These are phyloP conservation scores for human (Homo sapiens) DNA, from an alignment of 2,113 vertebrate genomes.

Conservation along the genomic window DNA sequence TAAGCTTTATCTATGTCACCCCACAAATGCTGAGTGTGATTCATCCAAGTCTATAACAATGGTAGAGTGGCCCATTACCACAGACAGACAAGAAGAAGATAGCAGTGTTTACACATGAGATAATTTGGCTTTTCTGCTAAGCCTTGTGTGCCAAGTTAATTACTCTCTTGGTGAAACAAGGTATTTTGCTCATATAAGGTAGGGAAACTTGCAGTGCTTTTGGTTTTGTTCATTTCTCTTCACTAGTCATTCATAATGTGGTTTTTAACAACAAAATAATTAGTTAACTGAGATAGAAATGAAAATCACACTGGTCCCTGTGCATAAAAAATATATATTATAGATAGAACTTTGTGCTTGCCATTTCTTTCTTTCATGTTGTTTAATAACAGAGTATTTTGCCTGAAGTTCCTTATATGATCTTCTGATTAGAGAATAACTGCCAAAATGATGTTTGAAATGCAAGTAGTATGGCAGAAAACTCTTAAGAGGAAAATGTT, in stretches of 20 bases:
- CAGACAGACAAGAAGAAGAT: not conserved
- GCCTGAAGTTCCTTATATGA: not conserved
- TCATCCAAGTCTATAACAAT: not conserved
- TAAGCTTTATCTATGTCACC: not conserved
- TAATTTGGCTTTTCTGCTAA: not conserved
- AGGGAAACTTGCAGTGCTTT: not conserved
- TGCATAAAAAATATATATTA: not conserved
- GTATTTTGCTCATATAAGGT: constrained; percentile 4
- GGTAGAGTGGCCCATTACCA: not conserved
- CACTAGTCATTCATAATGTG: not conserved
- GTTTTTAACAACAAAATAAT: not conserved
- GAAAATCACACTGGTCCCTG: not conserved
- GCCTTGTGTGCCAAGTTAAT: not conserved
- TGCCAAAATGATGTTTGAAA: not conserved
- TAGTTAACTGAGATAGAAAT: not conserved
- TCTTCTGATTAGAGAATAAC: not conserved
- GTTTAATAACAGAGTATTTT: not conserved
- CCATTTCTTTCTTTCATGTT: not conserved
- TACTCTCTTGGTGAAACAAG: constrained; percentile 12
- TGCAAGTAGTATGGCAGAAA: not conserved
- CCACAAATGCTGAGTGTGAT: not conserved
- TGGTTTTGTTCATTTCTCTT: constrained; percentile 17
- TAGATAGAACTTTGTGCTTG: not conserved
- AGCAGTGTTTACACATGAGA: not conserved
- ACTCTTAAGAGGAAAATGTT: not conserved